These are phyloP conservation scores for Drosophila tripunctata DNA, from an alignment of 2,888 invertebrate genomes.

Conservation along the genomic window DNA sequence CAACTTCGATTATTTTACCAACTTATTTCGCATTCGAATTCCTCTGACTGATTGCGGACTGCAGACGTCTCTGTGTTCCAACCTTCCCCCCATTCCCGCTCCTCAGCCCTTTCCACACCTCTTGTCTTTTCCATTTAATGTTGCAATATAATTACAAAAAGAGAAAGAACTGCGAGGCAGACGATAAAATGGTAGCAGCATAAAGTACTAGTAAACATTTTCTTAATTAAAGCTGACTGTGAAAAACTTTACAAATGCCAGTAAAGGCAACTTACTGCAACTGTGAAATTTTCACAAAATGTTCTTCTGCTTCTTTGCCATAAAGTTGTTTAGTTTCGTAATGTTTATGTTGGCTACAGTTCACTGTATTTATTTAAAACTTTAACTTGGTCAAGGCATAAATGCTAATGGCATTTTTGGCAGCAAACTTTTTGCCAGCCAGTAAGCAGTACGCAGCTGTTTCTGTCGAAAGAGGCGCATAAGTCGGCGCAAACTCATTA, in stretches of 20 bases:
- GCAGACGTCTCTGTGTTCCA: neutral
- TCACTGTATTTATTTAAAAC: slow-evolving; percentile 42
- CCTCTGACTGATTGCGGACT: slow-evolving; percentile 40
- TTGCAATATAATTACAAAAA: slow-evolving; percentile 52
- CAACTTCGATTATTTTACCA: slow-evolving; percentile 45
- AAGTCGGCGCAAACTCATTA: slow-evolving; percentile 41
- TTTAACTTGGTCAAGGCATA: slow-evolving; percentile 60
- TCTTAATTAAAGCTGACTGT: slow-evolving; percentile 50
- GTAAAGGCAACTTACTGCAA: slow-evolving; percentile 16
- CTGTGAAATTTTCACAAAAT: slow-evolving; percentile 30
- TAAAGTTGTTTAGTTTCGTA: slow-evolving; percentile 39
- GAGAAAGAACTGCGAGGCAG: slow-evolving; percentile 14
- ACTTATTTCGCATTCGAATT: slow-evolving; percentile 46
- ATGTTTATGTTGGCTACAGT: slow-evolving; percentile 28
- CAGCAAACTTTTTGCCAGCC: slow-evolving; percentile 35
- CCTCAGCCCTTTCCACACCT: too few species aligned
- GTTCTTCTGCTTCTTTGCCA: slow-evolving; percentile 30
- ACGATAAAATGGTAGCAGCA: slow-evolving; percentile 32
- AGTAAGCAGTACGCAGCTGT: slow-evolving; percentile 21
- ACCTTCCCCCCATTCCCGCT: neutral
- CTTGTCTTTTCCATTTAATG: slow-evolving; percentile 29
- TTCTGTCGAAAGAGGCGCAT: slow-evolving; percentile 28
- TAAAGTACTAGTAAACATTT: slow-evolving; percentile 22
- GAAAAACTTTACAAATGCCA: slow-evolving; percentile 31
- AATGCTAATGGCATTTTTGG: slow-evolving; percentile 61